Evolutionary conservation across 2,888 invertebrate species (phyloP).

Genomic region (Tiphia femorata): DNA sequence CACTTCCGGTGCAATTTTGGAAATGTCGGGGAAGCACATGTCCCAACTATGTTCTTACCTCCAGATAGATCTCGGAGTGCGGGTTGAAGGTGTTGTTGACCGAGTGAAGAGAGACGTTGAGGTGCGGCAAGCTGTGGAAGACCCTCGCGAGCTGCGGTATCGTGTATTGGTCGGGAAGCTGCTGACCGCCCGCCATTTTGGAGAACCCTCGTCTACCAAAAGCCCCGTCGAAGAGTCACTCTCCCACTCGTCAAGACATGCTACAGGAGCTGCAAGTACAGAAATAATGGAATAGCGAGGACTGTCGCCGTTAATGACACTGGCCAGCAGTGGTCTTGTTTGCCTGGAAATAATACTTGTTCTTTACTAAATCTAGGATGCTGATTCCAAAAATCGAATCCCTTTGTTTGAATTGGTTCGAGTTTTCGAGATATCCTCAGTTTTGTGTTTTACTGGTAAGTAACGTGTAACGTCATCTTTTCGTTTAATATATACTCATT

Average conservation of each 20-base stretch:
- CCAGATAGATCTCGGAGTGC: conserved; percentile 88
- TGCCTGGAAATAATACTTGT: no score
- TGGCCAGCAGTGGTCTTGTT: no score
- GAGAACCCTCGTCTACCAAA: conserved; percentile 62
- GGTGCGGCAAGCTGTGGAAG: conserved; percentile 91
- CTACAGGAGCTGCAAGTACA: conserved; percentile 58
- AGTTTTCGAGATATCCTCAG: no score
- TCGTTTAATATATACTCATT: no score
- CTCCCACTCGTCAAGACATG: conserved; percentile 68
- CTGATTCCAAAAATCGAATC: no score
- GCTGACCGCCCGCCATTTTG: conserved; percentile 67
- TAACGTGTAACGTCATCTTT: no score
- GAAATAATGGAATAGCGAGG: not conserved
- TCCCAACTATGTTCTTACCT: conserved; percentile 73
- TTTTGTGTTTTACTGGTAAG: no score
- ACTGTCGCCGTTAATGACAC: no score
- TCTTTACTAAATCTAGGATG: no score
- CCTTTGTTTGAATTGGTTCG: no score
- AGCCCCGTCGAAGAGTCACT: conserved; percentile 55
- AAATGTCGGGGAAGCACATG: not conserved
- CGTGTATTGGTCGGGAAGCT: conserved; percentile 78
- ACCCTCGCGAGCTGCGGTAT: conserved; percentile 88
- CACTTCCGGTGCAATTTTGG: not conserved
- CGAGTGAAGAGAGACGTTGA: conserved; percentile 89
- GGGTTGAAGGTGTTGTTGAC: conserved; percentile 95